A percentile compares a stretch with the other conserved stretches of the same genome.
These are phyloP conservation scores for Cuculus canorus DNA, from an alignment of 2,797 vertebrate genomes.

Conservation along the genomic window DNA sequence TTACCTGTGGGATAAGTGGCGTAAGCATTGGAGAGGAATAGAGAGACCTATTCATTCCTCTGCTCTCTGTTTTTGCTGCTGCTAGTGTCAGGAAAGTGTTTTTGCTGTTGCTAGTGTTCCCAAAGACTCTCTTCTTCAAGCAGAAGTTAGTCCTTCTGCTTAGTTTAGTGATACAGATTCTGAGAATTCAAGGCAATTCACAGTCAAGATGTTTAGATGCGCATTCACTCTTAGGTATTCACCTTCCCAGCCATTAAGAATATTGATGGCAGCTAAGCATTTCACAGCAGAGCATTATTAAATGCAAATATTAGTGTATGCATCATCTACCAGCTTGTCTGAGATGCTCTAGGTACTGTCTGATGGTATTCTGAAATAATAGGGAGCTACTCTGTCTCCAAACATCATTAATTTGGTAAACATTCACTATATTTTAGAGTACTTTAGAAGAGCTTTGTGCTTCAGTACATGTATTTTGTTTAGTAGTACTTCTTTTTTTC, in stretches of 20 bases:
- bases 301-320: not conserved
- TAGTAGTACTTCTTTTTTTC: constrained; percentile 20
- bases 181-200: not conserved
- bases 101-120: not conserved
- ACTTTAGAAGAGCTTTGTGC: not conserved
- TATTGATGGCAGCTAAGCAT: not conserved
- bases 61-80: not conserved
- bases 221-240: not conserved
- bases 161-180: not conserved
- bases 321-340: not conserved
- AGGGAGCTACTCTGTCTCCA: not conserved
- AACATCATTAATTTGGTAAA: not conserved
- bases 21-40: not conserved
- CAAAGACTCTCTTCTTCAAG: not conserved
- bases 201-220: not conserved
- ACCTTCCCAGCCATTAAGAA: not conserved
- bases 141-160: not conserved
- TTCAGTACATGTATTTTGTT: not conserved
- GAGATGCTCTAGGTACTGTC: not conserved
- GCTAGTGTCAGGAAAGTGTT: not conserved
- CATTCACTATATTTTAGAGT: not conserved
- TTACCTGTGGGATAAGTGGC: not conserved
- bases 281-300: not conserved
- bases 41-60: not conserved
- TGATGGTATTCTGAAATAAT: not conserved